Base-by-base conservation (phyloP, 2,113 vertebrate genomes). In the Herpetotheres cachinnans region DNA sequence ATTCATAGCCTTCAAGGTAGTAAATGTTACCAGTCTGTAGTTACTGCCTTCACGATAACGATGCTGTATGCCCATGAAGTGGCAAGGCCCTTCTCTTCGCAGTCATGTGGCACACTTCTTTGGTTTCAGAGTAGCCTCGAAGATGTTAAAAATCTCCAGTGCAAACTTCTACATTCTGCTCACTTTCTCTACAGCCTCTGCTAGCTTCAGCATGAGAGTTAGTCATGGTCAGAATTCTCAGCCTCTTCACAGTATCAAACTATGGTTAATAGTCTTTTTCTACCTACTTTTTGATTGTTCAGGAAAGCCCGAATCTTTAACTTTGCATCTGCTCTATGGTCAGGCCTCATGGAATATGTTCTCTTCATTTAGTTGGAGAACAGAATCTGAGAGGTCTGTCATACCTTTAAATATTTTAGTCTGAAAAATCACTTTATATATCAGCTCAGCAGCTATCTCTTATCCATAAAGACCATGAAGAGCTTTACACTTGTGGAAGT, bases 391-490 rank as follows among this genome's bases (percentile, higher is more conserved):
- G 61, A 82, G 5, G 40, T 63, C 27, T 77, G 27, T 34, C 27
- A 4, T 69, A 29, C 55, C n/a, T 55, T 67, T 67, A 71, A 61
- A 36, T 50, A 34, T 24, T 82, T 88, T 36, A 55, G 36, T 61
- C 44, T 56, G 52, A 61, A 65, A 76, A 84, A 21, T 40, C 20
- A 27, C 16, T 49, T 63, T 17, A 30, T 65, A 1, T 20, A n/a
- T 90, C 32, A 76, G 18, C 46, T 89, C 13, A 55, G 46, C 49
- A 65, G 55, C 7, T 65, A 29, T 90, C 71, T 94, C 90, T 71
- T 97, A 81, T 81, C 89, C 92, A 92, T 87, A 93, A 92, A 92
- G 90, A 86, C 87, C 74, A 54, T 34, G 87, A 73, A 74, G 89
- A 94, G 74, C 89, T 96, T 93, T 96, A 77, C 93, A 93, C 76